Evolutionary conservation across 2,797 vertebrate species (phyloP).

Genomic region (Delichon dasypus): DNA sequence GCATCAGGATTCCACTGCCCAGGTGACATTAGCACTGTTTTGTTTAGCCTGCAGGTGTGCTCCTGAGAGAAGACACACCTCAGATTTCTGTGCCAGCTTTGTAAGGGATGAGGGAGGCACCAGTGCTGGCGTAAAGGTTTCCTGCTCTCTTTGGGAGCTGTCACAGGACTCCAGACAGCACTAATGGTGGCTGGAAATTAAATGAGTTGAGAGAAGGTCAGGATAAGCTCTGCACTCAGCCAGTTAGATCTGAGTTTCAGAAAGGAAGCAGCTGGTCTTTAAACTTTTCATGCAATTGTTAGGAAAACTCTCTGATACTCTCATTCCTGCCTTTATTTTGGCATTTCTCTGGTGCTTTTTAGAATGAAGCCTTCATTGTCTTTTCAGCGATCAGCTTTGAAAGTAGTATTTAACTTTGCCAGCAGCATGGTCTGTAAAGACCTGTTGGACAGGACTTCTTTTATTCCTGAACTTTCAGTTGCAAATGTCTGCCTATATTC

Average conservation of each 20-base stretch:
- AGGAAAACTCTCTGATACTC: not conserved
- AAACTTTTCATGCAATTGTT: not conserved
- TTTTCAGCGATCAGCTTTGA: not conserved
- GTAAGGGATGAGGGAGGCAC: too few relatives aligned
- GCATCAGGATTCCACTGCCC: not conserved
- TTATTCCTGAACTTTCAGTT: not conserved
- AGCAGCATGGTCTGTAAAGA: not conserved
- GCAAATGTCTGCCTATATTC: not conserved
- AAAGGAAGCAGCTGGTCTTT: not conserved
- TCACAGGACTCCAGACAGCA: rapidly evolving
- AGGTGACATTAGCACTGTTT: not conserved
- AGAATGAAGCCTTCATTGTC: not conserved
- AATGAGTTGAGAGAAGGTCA: not conserved
- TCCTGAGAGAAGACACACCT: not conserved
- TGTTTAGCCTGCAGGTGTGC: not conserved
- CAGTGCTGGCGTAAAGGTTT: not conserved
- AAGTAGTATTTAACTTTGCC: not conserved
- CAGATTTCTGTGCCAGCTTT: not conserved
- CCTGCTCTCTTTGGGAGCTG: not conserved
- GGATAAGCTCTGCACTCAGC: not conserved
- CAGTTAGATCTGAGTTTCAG: not conserved
- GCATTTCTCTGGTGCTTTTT: not conserved
- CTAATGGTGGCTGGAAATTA: not conserved
- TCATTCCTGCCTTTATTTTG: not conserved
- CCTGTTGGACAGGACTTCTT: not conserved